Conservation (phyloP, 2,113 vertebrate species). For the Phaethon lepturus region DNA sequence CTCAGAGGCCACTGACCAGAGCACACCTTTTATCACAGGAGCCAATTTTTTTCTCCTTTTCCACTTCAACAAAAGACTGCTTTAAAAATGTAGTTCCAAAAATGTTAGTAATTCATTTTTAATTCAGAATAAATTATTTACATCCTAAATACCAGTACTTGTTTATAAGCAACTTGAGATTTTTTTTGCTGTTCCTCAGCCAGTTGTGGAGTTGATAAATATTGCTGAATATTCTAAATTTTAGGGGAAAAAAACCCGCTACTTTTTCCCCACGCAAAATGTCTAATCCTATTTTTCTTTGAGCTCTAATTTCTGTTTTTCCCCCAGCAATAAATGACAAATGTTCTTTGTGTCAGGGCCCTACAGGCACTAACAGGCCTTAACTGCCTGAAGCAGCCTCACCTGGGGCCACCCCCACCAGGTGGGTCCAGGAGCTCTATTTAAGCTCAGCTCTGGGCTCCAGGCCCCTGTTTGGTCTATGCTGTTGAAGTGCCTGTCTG, state of each 20-base stretch:
- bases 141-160: background rate
- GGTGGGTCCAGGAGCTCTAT: background rate
- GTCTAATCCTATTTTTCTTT: background rate
- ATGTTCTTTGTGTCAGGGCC: background rate
- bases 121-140: background rate
- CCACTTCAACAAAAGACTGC: background rate
- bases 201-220: background rate
- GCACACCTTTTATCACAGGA: background rate
- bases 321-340: background rate
- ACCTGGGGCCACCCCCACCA: background rate
- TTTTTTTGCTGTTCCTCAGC: background rate
- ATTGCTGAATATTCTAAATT: background rate
- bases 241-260: accelerated
- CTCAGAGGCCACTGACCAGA: background rate
- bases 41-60: background rate
- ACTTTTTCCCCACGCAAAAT: background rate
- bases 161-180: background rate
- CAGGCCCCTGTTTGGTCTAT: accelerated
- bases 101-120: background rate
- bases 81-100: background rate
- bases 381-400: background rate
- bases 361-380: background rate
- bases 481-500: background rate
- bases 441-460: background rate
- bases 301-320: background rate